phyloP scores from a whole-genome alignment of 2,797 vertebrate species.

The Notoglanidium macrostoma region DNA sequence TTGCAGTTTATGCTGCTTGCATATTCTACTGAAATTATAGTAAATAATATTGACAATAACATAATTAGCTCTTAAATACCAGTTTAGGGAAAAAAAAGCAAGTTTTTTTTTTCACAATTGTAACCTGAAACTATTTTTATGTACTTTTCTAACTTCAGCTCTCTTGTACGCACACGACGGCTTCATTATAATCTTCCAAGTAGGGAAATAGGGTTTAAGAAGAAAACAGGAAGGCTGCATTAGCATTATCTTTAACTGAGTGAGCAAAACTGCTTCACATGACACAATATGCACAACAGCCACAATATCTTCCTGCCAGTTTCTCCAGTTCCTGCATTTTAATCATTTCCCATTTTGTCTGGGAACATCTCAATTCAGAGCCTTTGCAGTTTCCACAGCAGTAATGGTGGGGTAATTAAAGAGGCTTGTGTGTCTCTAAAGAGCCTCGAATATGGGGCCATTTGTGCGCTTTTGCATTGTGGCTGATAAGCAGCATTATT shows the following conservation, averaged over 20 bases:
- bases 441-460: constrained; percentile 37
- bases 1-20: background rate
- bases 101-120: background rate
- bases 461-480: constrained; percentile 49
- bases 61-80: background rate
- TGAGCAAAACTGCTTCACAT: constrained; percentile 36
- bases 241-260: background rate
- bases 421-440: constrained; percentile 47
- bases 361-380: constrained; percentile 51
- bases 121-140: background rate
- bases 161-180: background rate
- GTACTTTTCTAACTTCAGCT: background rate
- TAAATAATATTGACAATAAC: background rate
- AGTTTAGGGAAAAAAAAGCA: background rate
- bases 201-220: background rate
- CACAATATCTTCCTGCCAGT: constrained; percentile 32
- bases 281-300: constrained; percentile 10
- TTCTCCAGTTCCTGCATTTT: constrained; percentile 28
- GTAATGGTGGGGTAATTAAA: constrained; percentile 51
- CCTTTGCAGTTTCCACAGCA: constrained; percentile 31
- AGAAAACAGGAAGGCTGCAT: constrained; percentile 1
- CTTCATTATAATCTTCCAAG: background rate
- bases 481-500: constrained; percentile 54
- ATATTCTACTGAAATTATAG: background rate
- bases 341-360: constrained; percentile 44